A percentile compares a stretch with the other conserved stretches of the same genome.
These are phyloP conservation scores for Drosophila navojoa DNA, from an alignment of 1,140 invertebrate species.

Conservation along the genomic window DNA sequence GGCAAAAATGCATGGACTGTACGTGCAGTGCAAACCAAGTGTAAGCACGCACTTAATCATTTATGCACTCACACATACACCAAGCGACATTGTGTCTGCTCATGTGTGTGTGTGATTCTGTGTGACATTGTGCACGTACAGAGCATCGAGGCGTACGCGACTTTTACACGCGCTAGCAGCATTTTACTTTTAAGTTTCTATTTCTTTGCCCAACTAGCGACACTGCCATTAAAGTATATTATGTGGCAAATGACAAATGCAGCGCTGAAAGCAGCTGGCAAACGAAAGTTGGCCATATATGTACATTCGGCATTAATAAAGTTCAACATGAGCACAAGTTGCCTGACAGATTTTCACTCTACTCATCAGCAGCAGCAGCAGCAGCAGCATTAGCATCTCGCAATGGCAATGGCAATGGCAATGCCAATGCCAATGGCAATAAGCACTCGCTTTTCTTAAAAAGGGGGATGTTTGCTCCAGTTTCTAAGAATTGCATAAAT, in stretches of 20 bases:
- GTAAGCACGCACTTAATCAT: constrained; percentile 50
- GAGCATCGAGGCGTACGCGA: constrained; percentile 51
- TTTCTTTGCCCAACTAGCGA: constrained; percentile 13
- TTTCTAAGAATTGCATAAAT: constrained; percentile 58
- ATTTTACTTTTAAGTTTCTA: constrained; percentile 53
- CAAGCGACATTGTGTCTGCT: constrained; percentile 9
- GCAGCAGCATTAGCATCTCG: neutral
- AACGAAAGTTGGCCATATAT: constrained; percentile 1
- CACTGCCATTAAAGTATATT: constrained; percentile 45
- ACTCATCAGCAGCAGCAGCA: constrained; percentile 2
- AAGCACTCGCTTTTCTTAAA: constrained; percentile 1
- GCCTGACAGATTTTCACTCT: constrained; percentile 18
- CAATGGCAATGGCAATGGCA: constrained; percentile 34
- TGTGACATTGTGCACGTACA: constrained; percentile 60
- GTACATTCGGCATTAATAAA: constrained; percentile 15
- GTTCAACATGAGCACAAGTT: constrained; percentile 10
- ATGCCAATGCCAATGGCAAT: constrained; percentile 30
- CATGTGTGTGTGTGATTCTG: constrained; percentile 33
- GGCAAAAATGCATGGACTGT: constrained; percentile 67
- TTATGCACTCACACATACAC: constrained; percentile 47
- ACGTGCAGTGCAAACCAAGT: constrained; percentile 63
- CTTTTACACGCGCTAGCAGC: constrained; percentile 57
- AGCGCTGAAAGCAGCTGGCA: constrained; percentile 31
- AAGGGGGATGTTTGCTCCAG: constrained; percentile 58
- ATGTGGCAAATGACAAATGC: constrained; percentile 54